Percentiles rank a stretch among this genome's conserved stretches.
Conservation (phyloP, 2,113 vertebrate species). For the Tiliqua scincoides region DNA sequence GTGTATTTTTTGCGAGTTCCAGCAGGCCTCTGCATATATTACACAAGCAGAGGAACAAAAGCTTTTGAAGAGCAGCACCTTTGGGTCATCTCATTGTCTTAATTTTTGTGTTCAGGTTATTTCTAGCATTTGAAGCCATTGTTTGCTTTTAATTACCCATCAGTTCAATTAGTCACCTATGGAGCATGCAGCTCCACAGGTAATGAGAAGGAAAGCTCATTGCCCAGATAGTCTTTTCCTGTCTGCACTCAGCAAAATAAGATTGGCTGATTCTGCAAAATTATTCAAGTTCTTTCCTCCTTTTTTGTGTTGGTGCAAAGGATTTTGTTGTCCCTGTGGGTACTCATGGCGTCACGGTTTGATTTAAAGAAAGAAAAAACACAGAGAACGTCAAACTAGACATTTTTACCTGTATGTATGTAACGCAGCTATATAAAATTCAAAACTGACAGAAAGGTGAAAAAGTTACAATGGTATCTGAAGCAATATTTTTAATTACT, state of each 20-base stretch:
- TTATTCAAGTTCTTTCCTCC: background rate
- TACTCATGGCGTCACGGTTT: background rate
- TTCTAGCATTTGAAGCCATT: constrained; percentile 6
- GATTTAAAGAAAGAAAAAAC: background rate
- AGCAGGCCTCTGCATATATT: background rate
- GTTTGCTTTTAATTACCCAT: constrained; percentile 6
- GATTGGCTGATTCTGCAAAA: constrained; percentile 49
- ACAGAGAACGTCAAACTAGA: background rate
- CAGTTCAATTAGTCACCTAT: constrained; percentile 26
- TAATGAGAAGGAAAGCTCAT: background rate
- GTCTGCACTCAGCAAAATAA: constrained; percentile 13
- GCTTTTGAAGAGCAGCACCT: constrained; percentile 9
- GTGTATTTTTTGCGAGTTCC: background rate
- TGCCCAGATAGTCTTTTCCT: background rate
- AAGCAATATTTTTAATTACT: background rate
- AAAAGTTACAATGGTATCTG: background rate
- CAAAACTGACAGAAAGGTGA: background rate
- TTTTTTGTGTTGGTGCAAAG: background rate
- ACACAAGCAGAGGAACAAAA: background rate
- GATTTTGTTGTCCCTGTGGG: constrained; percentile 5
- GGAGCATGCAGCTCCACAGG: constrained; percentile 1
- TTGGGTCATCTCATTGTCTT: constrained; percentile 1
- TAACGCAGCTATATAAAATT: background rate
- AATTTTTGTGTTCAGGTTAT: constrained; percentile 15
- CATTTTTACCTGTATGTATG: too few species aligned